These are phyloP conservation scores for Gopherus evgoodei DNA, from an alignment of 2,113 vertebrate species.

Conservation along the genomic window DNA sequence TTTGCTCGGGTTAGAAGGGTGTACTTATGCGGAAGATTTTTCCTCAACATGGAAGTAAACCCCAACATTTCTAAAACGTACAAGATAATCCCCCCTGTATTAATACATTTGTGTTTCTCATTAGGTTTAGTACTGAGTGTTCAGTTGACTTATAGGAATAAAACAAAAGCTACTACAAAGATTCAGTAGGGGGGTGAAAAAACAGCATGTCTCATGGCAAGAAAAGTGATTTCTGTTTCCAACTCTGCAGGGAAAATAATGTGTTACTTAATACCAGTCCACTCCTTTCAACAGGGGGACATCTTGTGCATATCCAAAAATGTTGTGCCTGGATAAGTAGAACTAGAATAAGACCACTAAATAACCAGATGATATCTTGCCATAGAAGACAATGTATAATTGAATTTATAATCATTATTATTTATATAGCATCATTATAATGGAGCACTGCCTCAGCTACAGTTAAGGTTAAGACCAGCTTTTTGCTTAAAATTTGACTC, in stretches of 20 bases:
- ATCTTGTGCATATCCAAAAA: not conserved
- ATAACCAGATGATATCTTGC: not conserved
- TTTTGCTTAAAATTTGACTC: no score
- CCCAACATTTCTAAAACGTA: not conserved
- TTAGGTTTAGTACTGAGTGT: not conserved
- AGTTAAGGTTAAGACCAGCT: no score
- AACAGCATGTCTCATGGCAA: not conserved
- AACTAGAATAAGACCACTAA: not conserved
- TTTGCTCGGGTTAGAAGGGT: fast-evolving
- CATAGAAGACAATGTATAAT: not conserved
- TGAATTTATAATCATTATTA: not conserved
- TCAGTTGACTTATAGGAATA: not conserved
- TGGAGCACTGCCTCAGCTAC: no score
- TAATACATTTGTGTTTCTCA: not conserved
- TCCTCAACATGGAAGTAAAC: not conserved
- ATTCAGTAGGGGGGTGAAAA: not conserved
- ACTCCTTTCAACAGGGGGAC: not conserved
- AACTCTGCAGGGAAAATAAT: not conserved
- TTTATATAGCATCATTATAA: not conserved
- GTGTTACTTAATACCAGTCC: not conserved
- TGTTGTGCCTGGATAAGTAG: not conserved
- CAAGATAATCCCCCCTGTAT: not conserved
- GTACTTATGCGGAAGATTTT: not conserved
- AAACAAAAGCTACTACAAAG: not conserved
- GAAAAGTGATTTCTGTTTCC: slow-evolving; percentile 7